These are phyloP conservation scores for Eupristina koningsbergeri DNA, from an alignment of 1,140 invertebrate genomes.

Conservation along the genomic window DNA sequence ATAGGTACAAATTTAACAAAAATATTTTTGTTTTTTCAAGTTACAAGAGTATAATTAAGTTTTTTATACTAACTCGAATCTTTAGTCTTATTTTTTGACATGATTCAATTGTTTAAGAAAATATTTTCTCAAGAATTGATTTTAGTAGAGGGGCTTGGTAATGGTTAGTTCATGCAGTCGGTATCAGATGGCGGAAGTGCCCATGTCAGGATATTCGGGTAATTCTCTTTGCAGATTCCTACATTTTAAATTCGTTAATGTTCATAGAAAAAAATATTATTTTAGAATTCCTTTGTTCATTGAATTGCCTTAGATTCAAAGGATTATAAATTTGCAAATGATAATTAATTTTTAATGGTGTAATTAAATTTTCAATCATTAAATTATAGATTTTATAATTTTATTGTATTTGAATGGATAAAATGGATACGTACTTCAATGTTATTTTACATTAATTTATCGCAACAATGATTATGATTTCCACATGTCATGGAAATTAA, in stretches of 20 bases:
- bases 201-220: background rate
- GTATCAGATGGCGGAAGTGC: slow-evolving; percentile 37
- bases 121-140: slow-evolving; percentile 4
- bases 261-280: background rate
- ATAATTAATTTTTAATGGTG: background rate
- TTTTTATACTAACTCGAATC: background rate
- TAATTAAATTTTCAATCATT: background rate
- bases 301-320: background rate
- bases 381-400: background rate
- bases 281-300: background rate
- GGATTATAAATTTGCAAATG: too few relatives aligned
- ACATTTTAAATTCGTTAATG: background rate
- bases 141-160: background rate
- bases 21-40: slow-evolving; percentile 2
- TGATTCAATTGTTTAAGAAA: slow-evolving; percentile 19
- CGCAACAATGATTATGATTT: background rate
- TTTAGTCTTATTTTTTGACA: background rate
- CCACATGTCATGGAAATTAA: background rate
- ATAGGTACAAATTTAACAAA: slow-evolving; percentile 13
- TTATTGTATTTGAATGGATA: background rate
- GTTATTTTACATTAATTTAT: background rate
- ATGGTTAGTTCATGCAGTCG: background rate
- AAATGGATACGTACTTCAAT: background rate
- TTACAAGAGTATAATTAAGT: background rate
- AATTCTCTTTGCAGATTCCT: slow-evolving; percentile 36